phyloP scores from a whole-genome alignment of 2,113 vertebrate genomes.

The Amphiprion ocellaris region DNA sequence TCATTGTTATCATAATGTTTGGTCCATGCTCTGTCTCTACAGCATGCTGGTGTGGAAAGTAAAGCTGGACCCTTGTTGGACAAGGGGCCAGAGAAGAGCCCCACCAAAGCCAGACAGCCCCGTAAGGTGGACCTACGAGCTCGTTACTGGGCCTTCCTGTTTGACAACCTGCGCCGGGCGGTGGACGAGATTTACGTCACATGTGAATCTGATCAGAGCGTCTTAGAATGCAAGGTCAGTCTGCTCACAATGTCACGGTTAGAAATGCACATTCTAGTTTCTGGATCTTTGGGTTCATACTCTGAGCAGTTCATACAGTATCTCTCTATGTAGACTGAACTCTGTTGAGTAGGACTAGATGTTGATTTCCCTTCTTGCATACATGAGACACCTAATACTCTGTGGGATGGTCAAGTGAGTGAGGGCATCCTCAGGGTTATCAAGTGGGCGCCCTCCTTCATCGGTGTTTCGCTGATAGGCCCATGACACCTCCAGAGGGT shows the following conservation, averaged over 20 bases:
- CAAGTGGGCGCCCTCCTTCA: too few relatives aligned
- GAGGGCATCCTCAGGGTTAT: too few relatives aligned
- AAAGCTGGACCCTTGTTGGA: conserved; percentile 88
- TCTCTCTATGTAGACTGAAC: conserved; percentile 77
- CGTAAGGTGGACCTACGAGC: conserved; percentile 96
- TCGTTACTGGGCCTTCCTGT: conserved; percentile 98
- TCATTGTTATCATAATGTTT: conserved; percentile 21
- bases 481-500: too few relatives aligned
- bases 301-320: not conserved
- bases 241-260: not conserved
- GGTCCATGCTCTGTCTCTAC: conserved; percentile 38
- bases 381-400: too few relatives aligned
- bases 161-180: conserved; percentile 95
- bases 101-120: conserved; percentile 92
- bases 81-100: conserved; percentile 95
- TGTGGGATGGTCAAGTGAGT: too few relatives aligned
- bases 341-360: too few relatives aligned
- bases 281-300: not conserved
- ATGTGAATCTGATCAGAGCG: conserved; percentile 98
- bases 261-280: not conserved
- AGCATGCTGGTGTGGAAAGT: conserved; percentile 87
- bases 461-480: too few relatives aligned
- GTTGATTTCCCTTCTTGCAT: too few relatives aligned
- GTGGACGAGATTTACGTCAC: conserved; percentile 99
- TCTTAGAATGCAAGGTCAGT: conserved; percentile 95